phyloP scores from a whole-genome alignment of 37 sponge, comb jelly and placozoan genomes.

The Aplysina aerophoba region DNA sequence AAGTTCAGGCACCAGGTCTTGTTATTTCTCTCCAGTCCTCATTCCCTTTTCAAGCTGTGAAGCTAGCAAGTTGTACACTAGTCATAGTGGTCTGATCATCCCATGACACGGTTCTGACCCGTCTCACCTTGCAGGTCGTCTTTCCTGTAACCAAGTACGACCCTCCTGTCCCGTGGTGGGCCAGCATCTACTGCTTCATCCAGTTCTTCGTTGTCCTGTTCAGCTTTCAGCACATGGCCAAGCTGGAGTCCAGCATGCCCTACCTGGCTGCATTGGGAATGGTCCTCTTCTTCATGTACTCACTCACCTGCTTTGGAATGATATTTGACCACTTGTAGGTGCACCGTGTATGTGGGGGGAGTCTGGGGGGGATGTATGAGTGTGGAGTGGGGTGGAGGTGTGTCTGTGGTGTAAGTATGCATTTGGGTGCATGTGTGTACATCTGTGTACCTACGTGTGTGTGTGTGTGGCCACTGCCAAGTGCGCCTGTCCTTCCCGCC shows the following conservation, averaged over 20 bases:
- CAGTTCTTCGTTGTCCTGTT: slow-evolving; percentile 63
- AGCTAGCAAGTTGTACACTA: no score
- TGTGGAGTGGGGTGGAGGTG: no score
- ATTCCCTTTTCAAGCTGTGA: neutral
- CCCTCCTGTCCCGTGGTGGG: slow-evolving; percentile 50
- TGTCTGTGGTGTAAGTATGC: no score
- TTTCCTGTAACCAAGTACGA: slow-evolving; percentile 41
- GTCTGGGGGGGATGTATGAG: neutral
- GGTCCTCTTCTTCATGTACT: slow-evolving; percentile 45
- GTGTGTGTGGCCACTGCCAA: neutral
- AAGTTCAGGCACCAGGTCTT: no score
- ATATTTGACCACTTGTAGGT: slow-evolving; percentile 65
- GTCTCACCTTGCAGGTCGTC: neutral
- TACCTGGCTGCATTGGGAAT: slow-evolving; percentile 28
- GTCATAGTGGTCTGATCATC: no score
- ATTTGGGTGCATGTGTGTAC: neutral
- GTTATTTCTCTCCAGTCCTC: no score
- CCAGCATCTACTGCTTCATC: slow-evolving; percentile 57
- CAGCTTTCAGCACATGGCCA: slow-evolving; percentile 37
- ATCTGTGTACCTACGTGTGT: slow-evolving; percentile 7
- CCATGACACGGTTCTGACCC: neutral
- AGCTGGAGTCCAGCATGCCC: slow-evolving; percentile 25
- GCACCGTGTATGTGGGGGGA: neutral
- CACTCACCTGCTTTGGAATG: slow-evolving; percentile 78
- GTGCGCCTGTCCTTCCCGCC: no score